Percentiles rank a stretch among this genome's conserved stretches.
These are phyloP conservation scores for Cheilosia impressa DNA, from an alignment of 2,888 invertebrate genomes.

Conservation along the genomic window DNA sequence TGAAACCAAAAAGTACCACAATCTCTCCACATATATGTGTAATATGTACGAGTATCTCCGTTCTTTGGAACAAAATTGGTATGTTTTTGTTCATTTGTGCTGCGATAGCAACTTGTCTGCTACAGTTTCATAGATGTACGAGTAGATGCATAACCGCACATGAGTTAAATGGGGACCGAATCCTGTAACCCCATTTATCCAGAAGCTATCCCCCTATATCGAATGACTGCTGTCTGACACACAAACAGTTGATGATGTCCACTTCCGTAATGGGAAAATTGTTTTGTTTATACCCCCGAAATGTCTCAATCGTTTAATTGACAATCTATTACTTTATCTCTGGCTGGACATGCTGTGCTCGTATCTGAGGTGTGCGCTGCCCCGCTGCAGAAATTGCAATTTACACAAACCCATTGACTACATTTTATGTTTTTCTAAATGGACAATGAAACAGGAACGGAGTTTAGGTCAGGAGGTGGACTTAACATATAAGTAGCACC, in stretches of 20 bases:
- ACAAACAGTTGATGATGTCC: conserved; percentile 17
- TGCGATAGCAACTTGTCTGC: no score
- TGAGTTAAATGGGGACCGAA: no score
- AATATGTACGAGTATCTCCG: no score
- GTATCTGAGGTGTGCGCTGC: neutral
- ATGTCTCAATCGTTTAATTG: conserved; percentile 54
- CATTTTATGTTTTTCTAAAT: neutral
- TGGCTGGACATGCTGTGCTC: conserved; percentile 3
- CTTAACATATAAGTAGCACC: conserved; percentile 29
- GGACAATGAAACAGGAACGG: neutral
- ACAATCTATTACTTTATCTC: conserved; percentile 63
- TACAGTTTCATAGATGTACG: neutral
- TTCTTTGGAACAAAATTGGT: no score
- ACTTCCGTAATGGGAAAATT: conserved; percentile 35
- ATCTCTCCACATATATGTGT: neutral
- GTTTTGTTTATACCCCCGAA: conserved; percentile 65
- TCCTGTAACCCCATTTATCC: conserved; percentile 8
- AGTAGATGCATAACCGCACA: neutral
- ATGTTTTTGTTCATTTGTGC: no score
- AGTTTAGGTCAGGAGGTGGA: conserved; percentile 17
- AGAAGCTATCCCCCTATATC: neutral
- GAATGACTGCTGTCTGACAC: neutral
- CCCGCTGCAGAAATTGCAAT: no score
- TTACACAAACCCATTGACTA: conserved; percentile 2
- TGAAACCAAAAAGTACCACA: neutral